Base-by-base conservation (phyloP, 1,140 invertebrate genomes). In the Temnothorax longispinosus region DNA sequence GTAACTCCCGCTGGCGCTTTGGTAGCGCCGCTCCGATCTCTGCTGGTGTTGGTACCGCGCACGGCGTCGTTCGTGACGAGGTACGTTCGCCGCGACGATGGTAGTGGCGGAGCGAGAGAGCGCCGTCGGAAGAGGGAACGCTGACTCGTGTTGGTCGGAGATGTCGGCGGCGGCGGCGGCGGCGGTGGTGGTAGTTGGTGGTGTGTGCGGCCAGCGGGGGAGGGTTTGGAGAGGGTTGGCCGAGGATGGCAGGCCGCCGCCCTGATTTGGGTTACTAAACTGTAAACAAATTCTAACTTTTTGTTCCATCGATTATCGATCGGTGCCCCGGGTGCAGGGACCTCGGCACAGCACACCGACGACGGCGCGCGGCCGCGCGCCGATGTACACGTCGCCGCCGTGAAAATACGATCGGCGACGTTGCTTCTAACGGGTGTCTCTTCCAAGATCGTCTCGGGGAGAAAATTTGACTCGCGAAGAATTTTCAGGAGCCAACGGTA, bases 251-350 rank as follows among this genome's bases (percentile, higher is more conserved):
- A 84, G 87, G 87, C 89, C 87, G 84, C 86, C 80, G 87, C 89
- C 85, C 88, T 91, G 93, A 94, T 94, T 94, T 94, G 93, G 94
- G 93, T 94, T 94, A 94, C 94, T 94, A 94, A 94, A 94, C 93
- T 94, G 94, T 94, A 94, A 94, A 94, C 94, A 94, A 94, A 94
- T 94, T 94, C 91, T 64, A 89, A 92, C 92, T 94, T 94, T 94
- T 94, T 93, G 91, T 92, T 90, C 88, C 76, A 94, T 94, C 93
- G 93, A 94, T 94, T 93, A 94, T 94, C 93, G 93, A 94, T 94
- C 90, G 89, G 90, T 64, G 69, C 69, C 71, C 72, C 54, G 91
- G 87, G 92, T 90, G 92, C 93, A 94, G 88, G 56, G 91, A 94
- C 93, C 94, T 91, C 89, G 56, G 82, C 64, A 27, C 27, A 27